Conservation (phyloP, 1,140 invertebrate species). For the Platyura marginata region DNA sequence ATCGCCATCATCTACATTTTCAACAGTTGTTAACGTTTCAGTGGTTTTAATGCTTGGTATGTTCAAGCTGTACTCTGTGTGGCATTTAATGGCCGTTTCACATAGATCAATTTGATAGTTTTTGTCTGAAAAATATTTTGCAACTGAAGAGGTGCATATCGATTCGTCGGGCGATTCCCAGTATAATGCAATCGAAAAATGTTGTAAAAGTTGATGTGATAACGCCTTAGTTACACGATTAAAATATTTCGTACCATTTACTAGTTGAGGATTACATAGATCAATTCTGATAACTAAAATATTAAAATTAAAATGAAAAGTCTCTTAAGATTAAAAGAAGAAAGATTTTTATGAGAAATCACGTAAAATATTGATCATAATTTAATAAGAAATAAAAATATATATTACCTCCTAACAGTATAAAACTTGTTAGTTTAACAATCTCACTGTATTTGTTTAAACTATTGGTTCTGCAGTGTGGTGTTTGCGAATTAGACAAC, state of each 20-base stretch:
- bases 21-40: constrained; percentile 9
- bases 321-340: constrained; percentile 6
- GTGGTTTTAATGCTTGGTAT: constrained; percentile 17
- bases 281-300: constrained; percentile 30
- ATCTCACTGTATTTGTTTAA: too few species aligned
- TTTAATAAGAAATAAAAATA: too few species aligned
- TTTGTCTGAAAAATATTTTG: constrained; percentile 30
- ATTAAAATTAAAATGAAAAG: constrained; percentile 7
- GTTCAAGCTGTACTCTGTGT: constrained; percentile 18
- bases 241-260: constrained; percentile 29
- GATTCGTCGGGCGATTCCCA: constrained; percentile 33
- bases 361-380: too few species aligned
- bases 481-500: too few species aligned
- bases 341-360: constrained; percentile 2
- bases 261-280: constrained; percentile 27
- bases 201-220: constrained; percentile 15
- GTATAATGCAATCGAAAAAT: constrained; percentile 27
- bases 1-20: constrained; percentile 9
- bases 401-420: too few species aligned
- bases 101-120: constrained; percentile 27
- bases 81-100: constrained; percentile 17
- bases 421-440: too few species aligned
- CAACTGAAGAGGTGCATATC: constrained; percentile 38
- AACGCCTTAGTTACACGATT: constrained; percentile 25
- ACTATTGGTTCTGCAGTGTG: too few species aligned